Conservation (phyloP, 23 tunicate genomes). For the Styela clava region DNA sequence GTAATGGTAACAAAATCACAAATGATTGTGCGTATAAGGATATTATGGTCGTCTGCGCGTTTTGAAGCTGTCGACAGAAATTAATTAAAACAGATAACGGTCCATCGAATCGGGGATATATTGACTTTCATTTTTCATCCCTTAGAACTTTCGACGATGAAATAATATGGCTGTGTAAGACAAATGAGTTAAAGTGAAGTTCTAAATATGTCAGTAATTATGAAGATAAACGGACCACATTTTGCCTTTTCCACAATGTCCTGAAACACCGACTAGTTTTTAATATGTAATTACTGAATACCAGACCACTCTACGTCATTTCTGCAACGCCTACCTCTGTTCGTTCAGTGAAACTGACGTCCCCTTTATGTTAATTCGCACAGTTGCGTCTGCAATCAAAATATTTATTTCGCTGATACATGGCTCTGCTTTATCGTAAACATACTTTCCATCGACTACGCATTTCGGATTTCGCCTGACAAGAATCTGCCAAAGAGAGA, state of each 20-base stretch:
- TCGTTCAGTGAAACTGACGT: conserved; percentile 23
- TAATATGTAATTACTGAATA: too few species aligned
- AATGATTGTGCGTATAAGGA: not conserved
- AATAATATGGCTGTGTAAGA: too few species aligned
- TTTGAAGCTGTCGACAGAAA: not conserved
- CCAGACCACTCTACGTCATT: too few species aligned
- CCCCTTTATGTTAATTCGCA: conserved; percentile 27
- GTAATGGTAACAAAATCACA: not conserved
- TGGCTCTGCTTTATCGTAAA: not conserved
- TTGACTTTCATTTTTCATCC: too few species aligned
- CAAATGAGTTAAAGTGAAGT: too few species aligned
- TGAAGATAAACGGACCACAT: too few species aligned
- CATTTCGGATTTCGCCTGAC: conserved; percentile 50
- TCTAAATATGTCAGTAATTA: too few species aligned
- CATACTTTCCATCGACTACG: conserved; percentile 27
- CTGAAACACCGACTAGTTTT: too few species aligned
- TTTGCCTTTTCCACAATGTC: too few species aligned
- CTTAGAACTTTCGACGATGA: too few species aligned
- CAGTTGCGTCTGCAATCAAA: conserved; percentile 30
- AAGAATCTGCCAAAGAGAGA: conserved; percentile 21
- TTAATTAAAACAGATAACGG: not conserved
- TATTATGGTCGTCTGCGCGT: too few species aligned
- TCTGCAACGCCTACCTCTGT: conserved; percentile 27
- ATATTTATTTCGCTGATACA: conserved; percentile 33
- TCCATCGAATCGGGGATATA: too few species aligned